Evolutionary conservation across 2,797 vertebrate species (phyloP).

Genomic region (Sebastolobus alascanus): DNA sequence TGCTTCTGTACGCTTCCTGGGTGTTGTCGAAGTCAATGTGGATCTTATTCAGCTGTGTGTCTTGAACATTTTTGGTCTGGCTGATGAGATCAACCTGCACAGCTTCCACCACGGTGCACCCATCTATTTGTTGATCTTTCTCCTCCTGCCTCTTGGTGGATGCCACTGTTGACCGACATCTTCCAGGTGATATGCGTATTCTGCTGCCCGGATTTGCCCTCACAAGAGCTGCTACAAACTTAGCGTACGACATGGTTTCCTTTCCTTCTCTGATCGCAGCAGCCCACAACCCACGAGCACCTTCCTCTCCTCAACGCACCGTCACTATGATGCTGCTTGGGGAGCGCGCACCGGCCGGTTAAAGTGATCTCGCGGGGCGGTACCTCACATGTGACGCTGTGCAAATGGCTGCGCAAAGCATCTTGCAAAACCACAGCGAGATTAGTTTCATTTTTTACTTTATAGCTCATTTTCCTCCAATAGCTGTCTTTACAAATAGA

Average conservation of each 20-base stretch:
- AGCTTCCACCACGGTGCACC: constrained; percentile 69
- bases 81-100: constrained; percentile 73
- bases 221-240: constrained; percentile 59
- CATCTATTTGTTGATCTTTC: constrained; percentile 50
- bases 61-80: constrained; percentile 6
- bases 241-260: constrained; percentile 76
- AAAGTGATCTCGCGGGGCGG: background rate
- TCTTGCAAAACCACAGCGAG: background rate
- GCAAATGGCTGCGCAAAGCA: background rate
- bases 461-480: too few species aligned
- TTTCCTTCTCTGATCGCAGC: background rate
- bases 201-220: constrained; percentile 51
- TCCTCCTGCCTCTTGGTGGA: constrained; percentile 72
- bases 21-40: constrained; percentile 89
- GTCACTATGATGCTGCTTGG: background rate
- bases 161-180: constrained; percentile 74
- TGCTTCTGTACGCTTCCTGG: constrained; percentile 91
- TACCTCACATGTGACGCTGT: background rate
- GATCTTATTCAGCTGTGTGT: constrained; percentile 35
- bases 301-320: fast-evolving
- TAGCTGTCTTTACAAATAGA: background rate
- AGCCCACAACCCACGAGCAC: fast-evolving
- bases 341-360: background rate
- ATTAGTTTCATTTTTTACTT: background rate
- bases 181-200: constrained; percentile 40